Evolutionary conservation across 2,888 invertebrate genomes (phyloP), one percentile per base, ranked within the genome.

Genomic region (Hipparchia sbordonii): DNA sequence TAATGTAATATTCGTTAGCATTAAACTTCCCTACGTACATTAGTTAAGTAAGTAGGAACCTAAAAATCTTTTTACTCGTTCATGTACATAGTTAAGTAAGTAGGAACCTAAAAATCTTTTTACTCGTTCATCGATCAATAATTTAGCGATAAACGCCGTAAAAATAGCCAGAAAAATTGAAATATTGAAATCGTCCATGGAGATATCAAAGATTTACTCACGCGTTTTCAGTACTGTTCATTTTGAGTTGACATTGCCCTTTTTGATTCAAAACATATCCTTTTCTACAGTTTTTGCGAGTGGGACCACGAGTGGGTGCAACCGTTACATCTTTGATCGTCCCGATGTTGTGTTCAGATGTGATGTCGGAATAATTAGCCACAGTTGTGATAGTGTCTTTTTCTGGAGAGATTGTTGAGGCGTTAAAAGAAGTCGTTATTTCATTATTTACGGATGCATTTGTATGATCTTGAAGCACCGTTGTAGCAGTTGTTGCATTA

Each of bases 141-240:
- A 23, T 23, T 23, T 23, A 23, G 23, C 23, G 23, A 23, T 23
- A 23, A 23, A 23, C 23, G 23, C 23, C 23, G 23, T 23, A 23
- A 23, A 23, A 23, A 23, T 23, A 23, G 23, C 23, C 23, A 23
- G 23, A 23, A 23, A 23, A 23, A 23, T 23, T 23, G 23, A 23
- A 23, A 23, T 23, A 23, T 23, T 23, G 23, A 23, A 23, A 23
- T 23, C 23, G 23, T 23, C 23, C 23, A 23, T 23, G 23, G 23
- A 23, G 23, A 23, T 23, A 39, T 39, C 39, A 39, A 39, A 39
- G 39, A 39, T 39, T 39, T 39, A 89, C 92, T 90, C 85, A 93
- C 92, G 89, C 89, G 77, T 92, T 91, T 54, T 90, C 87, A 63
- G 89, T 85, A 72, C 84, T 85, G 78, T 90, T 90, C 60, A 89